Evolutionary conservation across 2,113 vertebrate species (phyloP), one percentile per base, ranked within the genome.

Genomic region (Micromys minutus): DNA sequence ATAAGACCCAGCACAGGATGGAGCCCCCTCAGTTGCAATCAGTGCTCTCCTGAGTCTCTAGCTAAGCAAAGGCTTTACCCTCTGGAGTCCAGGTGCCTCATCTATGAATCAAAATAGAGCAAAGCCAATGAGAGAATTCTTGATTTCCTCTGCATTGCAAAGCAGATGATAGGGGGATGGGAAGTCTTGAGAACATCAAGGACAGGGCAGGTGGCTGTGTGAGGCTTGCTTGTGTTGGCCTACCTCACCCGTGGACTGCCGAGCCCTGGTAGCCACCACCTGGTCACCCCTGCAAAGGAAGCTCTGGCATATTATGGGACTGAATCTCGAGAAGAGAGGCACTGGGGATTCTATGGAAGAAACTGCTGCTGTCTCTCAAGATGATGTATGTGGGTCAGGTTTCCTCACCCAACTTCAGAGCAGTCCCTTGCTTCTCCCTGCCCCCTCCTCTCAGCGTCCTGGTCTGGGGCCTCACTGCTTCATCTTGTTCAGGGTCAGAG

Each of bases 401-500:
- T 81, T 63, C 17, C 26, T 6, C 10, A 15, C 11, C 45, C 10
- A 8, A 15, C 13, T 59, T 3, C 9, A 42, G 63, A n/a, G 31
- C 2, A 1, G 45, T 74, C 57, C 59, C 36, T 45, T 10, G 1
- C 26, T 4, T 24, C 75, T 83, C 13, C 71, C 69, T 17, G 2
- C 5, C 17, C 26, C 16, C 11, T 9, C 22, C 71, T 79, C 75
- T 52, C 31, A 76, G 52, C 7, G 50, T 31, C 9, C 63, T 75
- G 72, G 50, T 8, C 39, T 75, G 65, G 71, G 85, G 29, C 63
- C 79, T 92, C 87, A 95, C 79, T 83, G 75, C 76, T 69, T 31
- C 7, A 12, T 92, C 29, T n/a, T 94, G 61, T 63, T n/a, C 98
- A 99, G 99, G 99, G 99, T 97, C 99, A 99, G 97, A 99, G 99